These are phyloP conservation scores for Thaumetopoea pityocampa DNA, from an alignment of 1,140 invertebrate genomes.

Conservation along the genomic window DNA sequence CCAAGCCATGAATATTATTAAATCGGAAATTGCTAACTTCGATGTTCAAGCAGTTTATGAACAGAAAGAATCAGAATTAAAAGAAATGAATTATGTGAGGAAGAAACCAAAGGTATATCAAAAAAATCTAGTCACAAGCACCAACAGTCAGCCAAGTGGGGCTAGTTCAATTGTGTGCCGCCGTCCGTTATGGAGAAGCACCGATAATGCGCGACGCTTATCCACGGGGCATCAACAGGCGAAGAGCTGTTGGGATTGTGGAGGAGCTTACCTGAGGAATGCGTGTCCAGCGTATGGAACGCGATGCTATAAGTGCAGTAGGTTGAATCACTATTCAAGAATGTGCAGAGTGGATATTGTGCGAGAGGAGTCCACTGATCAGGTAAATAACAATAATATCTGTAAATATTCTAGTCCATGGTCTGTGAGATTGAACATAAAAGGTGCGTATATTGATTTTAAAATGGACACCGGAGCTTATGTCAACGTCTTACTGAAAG, in stretches of 20 bases:
- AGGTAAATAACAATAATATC: constrained; percentile 6
- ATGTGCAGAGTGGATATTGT: constrained; percentile 12
- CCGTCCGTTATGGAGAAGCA: background rate
- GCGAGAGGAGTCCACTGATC: constrained; percentile 8
- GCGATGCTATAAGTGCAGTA: constrained; percentile 7
- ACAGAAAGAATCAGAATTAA: background rate
- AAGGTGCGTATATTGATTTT: constrained; percentile 2
- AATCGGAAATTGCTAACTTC: background rate
- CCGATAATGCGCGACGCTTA: background rate
- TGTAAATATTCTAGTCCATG: constrained; percentile 5
- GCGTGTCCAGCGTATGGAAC: constrained; percentile 18
- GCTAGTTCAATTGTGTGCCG: background rate
- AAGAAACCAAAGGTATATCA: too few species aligned
- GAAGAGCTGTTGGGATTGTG: constrained; percentile 3
- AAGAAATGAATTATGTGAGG: background rate
- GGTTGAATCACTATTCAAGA: constrained; percentile 13
- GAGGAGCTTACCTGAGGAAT: background rate
- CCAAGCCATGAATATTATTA: constrained; percentile 1
- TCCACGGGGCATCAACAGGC: background rate
- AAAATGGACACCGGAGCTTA: constrained; percentile 23
- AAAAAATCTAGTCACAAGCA: background rate
- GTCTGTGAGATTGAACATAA: constrained; percentile 11
- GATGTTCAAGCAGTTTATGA: background rate
- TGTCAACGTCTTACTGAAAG: constrained; percentile 17
- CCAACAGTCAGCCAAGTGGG: background rate